These are phyloP conservation scores for Phodopus roborovskii DNA, from an alignment of 2,113 vertebrate species.

Conservation along the genomic window DNA sequence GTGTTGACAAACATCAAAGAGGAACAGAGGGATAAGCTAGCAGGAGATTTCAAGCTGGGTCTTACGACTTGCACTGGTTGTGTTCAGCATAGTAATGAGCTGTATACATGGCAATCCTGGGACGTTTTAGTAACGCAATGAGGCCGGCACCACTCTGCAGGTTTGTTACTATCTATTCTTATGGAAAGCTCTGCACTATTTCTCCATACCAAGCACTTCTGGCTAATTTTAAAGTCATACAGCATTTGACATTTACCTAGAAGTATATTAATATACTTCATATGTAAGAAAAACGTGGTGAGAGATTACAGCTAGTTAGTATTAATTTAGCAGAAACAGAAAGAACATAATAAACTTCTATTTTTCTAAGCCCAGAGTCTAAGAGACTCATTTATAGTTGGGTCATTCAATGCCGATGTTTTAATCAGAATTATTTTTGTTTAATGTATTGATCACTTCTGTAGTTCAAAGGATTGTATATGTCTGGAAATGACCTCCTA, in stretches of 20 bases:
- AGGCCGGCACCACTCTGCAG: not conserved
- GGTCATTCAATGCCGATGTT: not conserved
- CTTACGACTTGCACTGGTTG: not conserved
- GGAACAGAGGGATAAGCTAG: not conserved
- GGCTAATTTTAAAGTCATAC: slow-evolving; percentile 25
- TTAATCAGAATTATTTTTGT: not conserved
- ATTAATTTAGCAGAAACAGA: not conserved
- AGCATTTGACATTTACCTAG: slow-evolving; percentile 11
- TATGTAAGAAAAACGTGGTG: not conserved
- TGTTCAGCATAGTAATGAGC: not conserved
- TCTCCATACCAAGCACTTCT: slow-evolving; percentile 33
- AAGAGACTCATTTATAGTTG: not conserved
- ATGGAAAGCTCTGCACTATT: not conserved
- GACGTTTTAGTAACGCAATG: not conserved
- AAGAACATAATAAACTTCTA: not conserved
- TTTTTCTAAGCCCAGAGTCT: not conserved
- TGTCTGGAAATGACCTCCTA: not conserved
- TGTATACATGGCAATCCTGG: not conserved
- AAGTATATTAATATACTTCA: slow-evolving; percentile 9
- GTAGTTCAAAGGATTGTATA: fast-evolving
- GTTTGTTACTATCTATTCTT: not conserved
- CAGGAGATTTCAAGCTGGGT: not conserved
- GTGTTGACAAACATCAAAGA: not conserved
- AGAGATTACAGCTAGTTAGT: not conserved
- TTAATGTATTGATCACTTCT: not conserved